Evolutionary conservation across 1,140 invertebrate species (phyloP).

Genomic region (Tetragonula clypearis): DNA sequence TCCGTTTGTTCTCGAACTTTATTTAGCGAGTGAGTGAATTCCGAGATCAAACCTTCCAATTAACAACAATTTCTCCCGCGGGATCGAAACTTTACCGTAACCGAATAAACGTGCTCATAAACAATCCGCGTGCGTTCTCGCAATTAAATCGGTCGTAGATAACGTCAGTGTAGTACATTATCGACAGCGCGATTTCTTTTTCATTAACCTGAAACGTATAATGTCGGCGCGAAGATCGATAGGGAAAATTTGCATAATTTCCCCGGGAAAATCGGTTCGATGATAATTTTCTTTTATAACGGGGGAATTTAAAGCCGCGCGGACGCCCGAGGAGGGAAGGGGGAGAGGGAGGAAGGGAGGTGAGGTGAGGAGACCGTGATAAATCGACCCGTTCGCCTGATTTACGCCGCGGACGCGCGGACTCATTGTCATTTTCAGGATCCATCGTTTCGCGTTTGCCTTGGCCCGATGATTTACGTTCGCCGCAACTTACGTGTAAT

Average conservation of each 20-base stretch:
- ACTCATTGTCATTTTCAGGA: slow-evolving; percentile 57
- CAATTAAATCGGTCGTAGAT: neutral
- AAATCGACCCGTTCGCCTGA: slow-evolving; percentile 26
- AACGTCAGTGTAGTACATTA: neutral
- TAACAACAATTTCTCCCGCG: too few species aligned
- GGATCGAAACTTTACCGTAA: too few species aligned
- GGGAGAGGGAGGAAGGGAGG: too few species aligned
- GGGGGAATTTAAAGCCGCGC: neutral
- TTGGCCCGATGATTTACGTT: slow-evolving; percentile 53
- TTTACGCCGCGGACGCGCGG: slow-evolving; percentile 30
- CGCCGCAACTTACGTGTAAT: slow-evolving; percentile 54
- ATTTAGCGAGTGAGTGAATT: too few species aligned
- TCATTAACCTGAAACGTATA: neutral
- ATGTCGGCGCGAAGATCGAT: too few species aligned
- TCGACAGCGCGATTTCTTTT: neutral
- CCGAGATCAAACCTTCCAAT: too few species aligned
- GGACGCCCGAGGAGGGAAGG: neutral
- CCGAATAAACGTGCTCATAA: neutral
- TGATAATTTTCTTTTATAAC: slow-evolving; percentile 24
- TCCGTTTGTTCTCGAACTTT: too few species aligned
- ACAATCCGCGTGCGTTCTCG: neutral
- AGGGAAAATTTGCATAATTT: neutral
- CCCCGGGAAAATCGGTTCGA: neutral
- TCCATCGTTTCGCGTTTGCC: slow-evolving; percentile 24
- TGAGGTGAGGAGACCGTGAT: neutral